Conservation (phyloP, 1,140 invertebrate species). For the Drosophila ficusphila region DNA sequence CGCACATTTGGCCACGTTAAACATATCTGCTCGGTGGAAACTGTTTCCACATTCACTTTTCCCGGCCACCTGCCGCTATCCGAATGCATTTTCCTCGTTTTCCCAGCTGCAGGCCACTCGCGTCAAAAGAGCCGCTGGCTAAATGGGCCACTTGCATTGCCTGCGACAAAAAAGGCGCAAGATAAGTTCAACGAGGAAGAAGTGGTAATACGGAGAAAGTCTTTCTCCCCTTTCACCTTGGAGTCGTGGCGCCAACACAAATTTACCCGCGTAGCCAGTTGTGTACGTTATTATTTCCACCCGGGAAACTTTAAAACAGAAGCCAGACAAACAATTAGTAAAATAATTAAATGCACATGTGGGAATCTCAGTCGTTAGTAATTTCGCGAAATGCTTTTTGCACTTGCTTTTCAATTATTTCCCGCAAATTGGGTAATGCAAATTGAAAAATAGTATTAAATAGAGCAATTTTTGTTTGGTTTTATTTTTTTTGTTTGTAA, state of each 20-base stretch:
- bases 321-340: background rate
- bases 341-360: constrained; percentile 5
- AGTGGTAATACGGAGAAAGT: background rate
- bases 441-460: constrained; percentile 4
- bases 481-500: background rate
- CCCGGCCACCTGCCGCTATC: background rate
- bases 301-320: background rate
- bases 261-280: background rate
- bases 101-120: constrained; percentile 21
- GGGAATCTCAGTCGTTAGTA: background rate
- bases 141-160: constrained; percentile 57
- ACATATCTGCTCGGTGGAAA: constrained; percentile 69
- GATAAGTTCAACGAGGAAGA: constrained; percentile 25
- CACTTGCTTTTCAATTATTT: constrained; percentile 19
- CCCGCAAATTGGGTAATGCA: background rate
- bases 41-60: constrained; percentile 54
- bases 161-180: constrained; percentile 29
- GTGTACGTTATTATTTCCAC: constrained; percentile 3
- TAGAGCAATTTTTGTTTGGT: background rate
- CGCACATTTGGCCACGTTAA: constrained; percentile 58
- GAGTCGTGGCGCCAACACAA: background rate
- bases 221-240: constrained; percentile 1
- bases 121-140: constrained; percentile 34
- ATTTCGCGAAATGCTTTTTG: constrained; percentile 1
- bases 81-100: background rate